Conservation (phyloP, 2,797 vertebrate species). For the Ispidina picta region DNA sequence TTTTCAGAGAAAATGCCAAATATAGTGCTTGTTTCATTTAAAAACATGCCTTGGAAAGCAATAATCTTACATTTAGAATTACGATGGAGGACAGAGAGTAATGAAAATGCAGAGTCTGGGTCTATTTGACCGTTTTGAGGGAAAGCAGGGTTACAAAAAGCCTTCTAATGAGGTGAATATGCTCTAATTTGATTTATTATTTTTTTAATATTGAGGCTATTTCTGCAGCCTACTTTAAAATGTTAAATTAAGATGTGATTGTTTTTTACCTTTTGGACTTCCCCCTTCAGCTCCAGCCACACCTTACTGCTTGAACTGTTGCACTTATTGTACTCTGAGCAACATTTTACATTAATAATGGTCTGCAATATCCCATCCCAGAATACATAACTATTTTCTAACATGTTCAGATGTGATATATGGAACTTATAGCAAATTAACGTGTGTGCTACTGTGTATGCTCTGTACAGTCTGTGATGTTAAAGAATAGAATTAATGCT, state of each 20-base stretch:
- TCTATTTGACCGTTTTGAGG: constrained; percentile 2
- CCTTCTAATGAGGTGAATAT: constrained; percentile 2
- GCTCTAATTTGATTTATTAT: neutral
- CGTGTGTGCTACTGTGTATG: neutral
- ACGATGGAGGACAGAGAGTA: neutral
- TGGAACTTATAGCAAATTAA: neutral
- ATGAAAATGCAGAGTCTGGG: neutral
- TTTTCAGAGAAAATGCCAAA: constrained; percentile 58
- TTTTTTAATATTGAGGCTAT: neutral
- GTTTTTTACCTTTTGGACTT: constrained; percentile 27
- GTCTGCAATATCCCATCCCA: neutral
- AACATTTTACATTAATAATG: neutral
- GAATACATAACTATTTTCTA: neutral
- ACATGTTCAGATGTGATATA: neutral
- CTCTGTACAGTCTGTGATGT: neutral
- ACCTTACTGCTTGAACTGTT: neutral
- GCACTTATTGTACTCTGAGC: neutral
- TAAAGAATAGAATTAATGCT: neutral
- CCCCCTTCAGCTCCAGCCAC: neutral
- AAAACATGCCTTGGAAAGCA: constrained; percentile 50
- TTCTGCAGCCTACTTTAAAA: constrained; percentile 19
- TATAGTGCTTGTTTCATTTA: constrained; percentile 51
- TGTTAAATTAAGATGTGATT: constrained; percentile 14
- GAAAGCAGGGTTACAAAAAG: constrained; percentile 6
- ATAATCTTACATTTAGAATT: constrained; percentile 34